A percentile compares a stretch with the other conserved stretches of the same genome.
phyloP scores from a whole-genome alignment of 2,888 invertebrate genomes.

The Orchestes rusci region DNA sequence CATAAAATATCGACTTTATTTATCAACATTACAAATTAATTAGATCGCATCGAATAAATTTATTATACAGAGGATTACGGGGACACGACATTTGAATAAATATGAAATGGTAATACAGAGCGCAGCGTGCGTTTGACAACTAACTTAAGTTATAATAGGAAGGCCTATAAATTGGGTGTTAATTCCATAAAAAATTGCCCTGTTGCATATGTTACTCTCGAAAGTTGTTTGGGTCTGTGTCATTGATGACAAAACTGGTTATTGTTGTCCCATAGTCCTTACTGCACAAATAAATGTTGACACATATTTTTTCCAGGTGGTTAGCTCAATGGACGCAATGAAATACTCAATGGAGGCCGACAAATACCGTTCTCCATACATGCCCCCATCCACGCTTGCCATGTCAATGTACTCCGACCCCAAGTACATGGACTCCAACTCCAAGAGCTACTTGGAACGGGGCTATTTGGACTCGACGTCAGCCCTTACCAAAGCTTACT shows the following conservation, averaged over 20 bases:
- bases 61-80: slow-evolving; percentile 20
- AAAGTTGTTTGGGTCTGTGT: slow-evolving; percentile 20
- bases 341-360: slow-evolving; percentile 72
- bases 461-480: slow-evolving; percentile 60
- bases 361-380: slow-evolving; percentile 66
- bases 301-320: slow-evolving; percentile 50
- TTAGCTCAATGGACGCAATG: slow-evolving; percentile 70
- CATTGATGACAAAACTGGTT: slow-evolving; percentile 19
- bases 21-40: slow-evolving; percentile 24
- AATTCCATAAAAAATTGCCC: slow-evolving; percentile 23
- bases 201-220: slow-evolving; percentile 15
- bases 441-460: slow-evolving; percentile 53
- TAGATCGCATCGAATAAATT: slow-evolving; percentile 24
- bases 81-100: slow-evolving; percentile 20
- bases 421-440: slow-evolving; percentile 53
- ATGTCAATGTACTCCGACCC: slow-evolving; percentile 69
- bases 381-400: slow-evolving; percentile 54
- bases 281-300: too few species aligned
- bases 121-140: slow-evolving; percentile 24
- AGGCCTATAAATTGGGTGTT: slow-evolving; percentile 24
- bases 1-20: slow-evolving; percentile 22
- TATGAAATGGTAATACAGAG: slow-evolving; percentile 20
- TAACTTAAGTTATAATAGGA: slow-evolving; percentile 24
- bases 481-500: slow-evolving; percentile 65
- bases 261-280: too few species aligned